Evolutionary conservation across 2,888 invertebrate species (phyloP), one percentile per base, ranked within the genome.

Genomic region (Xylota segnis): DNA sequence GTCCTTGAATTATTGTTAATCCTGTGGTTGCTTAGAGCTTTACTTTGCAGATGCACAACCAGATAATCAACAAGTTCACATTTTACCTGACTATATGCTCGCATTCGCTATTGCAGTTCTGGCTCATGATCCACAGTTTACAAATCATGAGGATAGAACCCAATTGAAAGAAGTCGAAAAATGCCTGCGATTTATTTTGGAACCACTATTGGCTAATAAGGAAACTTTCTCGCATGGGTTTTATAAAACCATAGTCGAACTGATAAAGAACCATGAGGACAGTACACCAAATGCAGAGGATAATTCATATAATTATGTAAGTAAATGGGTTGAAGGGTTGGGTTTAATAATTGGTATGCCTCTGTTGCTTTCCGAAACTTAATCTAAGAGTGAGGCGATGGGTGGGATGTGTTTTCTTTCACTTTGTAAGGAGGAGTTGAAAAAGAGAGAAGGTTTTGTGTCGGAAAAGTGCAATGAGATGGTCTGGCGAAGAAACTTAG

Each of bases 61-160:
- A 27, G 91, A 91, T 37, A 88, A 88, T 78, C 97, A 97, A 93
- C 93, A 97, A 90, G 95, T 96, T 47, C 96, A 97, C 92, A 97
- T 98, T 91, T 93, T 98, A 92, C 99, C 99, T 70, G 99, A 99
- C 93, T 99, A 98, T 92, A 98, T 98, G 96, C 93, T 99, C 90
- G 97, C 98, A 88, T 99, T 98, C 93, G 97, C 98, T n/a, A 96
- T 99, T 88, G 98, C 99, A 61, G 95, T 99, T 66, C 94, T 99
- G 79, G 96, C 98, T n/a, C 98, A 99, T 92, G 97, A 98, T 92
- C 96, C 97, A 5, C 94, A 95, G 88, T 97, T 96, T 91, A 96
- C 95, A 63, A 94, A 95, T 87, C 95, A 96, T 92, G 95, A 96
- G 89, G 96, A 97, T 90, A 94, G 96, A 16, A 87, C 87, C 18